These are phyloP conservation scores for Eurosta solidaginis DNA, from an alignment of 1,140 invertebrate genomes.

Conservation along the genomic window DNA sequence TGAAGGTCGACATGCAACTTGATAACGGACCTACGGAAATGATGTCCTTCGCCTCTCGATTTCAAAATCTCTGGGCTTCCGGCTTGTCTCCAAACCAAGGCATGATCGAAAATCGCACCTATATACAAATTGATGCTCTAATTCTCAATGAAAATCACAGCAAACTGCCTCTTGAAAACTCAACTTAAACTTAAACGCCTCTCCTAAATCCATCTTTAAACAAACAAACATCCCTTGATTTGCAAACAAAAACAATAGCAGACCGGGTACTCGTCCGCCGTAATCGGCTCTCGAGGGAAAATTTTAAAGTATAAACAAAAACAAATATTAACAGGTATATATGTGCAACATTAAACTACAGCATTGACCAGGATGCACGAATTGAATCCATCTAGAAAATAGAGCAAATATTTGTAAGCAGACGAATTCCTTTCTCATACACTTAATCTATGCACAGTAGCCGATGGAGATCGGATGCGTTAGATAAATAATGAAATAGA, in stretches of 20 bases:
- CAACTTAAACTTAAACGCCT: too few relatives aligned
- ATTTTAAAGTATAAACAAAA: not conserved
- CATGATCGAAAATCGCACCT: too few relatives aligned
- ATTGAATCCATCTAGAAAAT: conserved; percentile 1
- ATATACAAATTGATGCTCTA: too few relatives aligned
- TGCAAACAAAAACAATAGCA: not conserved
- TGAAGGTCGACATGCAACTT: too few relatives aligned
- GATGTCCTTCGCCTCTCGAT: too few relatives aligned
- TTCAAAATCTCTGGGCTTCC: too few relatives aligned
- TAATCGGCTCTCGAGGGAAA: not conserved
- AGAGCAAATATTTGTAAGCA: not conserved
- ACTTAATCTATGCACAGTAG: not conserved
- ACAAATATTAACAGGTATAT: not conserved
- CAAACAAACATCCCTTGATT: conserved; percentile 12
- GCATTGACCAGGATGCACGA: not conserved
- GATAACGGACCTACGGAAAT: too few relatives aligned
- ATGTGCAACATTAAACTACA: not conserved
- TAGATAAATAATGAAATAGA: not conserved
- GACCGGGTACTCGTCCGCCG: not conserved
- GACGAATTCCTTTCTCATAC: not conserved
- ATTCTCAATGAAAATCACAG: not conserved
- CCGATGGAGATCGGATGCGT: not conserved
- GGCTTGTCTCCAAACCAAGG: too few relatives aligned
- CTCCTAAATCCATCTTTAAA: not conserved
- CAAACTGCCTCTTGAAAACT: not conserved